Percentiles rank a stretch among this genome's conserved stretches.
These are phyloP conservation scores for Lycophotia porphyrea DNA, from an alignment of 2,888 invertebrate genomes.

Conservation along the genomic window DNA sequence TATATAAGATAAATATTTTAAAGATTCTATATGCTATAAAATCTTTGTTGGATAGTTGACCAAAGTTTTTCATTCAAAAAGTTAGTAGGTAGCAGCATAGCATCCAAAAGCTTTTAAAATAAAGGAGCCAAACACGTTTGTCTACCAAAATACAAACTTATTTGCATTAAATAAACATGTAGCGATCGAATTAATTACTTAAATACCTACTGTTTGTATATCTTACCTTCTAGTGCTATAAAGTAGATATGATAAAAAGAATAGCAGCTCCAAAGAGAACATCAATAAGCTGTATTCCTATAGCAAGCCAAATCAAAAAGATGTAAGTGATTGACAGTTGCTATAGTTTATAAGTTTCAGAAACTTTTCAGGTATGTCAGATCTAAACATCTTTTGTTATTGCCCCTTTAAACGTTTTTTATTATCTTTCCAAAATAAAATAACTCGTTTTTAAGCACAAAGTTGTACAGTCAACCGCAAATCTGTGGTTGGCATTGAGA, in stretches of 20 bases:
- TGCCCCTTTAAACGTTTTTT: not conserved
- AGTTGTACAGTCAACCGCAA: not conserved
- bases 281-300: not conserved
- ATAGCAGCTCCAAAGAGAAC: not conserved
- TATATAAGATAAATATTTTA: not conserved
- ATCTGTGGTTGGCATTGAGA: not conserved
- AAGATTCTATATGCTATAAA: not conserved
- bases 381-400: not conserved
- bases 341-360: not conserved
- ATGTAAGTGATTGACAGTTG: not conserved
- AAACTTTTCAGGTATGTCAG: not conserved
- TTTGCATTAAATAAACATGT: conserved; percentile 1
- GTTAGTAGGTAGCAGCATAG: not conserved
- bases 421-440: not conserved
- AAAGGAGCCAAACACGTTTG: conserved; percentile 2
- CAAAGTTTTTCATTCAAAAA: not conserved
- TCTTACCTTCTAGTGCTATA: not conserved
- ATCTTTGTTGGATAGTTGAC: not conserved
- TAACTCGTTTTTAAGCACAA: not conserved
- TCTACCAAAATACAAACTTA: not conserved
- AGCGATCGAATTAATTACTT: not conserved
- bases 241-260: not conserved
- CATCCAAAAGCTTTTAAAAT: not conserved
- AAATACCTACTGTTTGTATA: not conserved
- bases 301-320: not conserved